Evolutionary conservation across 2,888 invertebrate genomes (phyloP).

Genomic region (Pollenia angustigena): DNA sequence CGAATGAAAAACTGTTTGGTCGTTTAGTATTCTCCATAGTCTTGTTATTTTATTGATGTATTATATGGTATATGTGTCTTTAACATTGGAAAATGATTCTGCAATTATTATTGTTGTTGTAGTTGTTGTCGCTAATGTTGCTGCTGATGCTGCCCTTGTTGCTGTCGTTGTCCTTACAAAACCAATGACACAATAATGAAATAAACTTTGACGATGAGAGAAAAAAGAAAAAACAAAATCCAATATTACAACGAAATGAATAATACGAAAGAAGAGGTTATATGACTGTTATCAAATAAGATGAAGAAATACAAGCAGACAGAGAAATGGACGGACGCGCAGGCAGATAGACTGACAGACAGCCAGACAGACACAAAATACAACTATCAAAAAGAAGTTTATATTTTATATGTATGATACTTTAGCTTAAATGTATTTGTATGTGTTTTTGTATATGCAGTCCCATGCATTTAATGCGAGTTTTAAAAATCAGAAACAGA

Average conservation of each 20-base stretch:
- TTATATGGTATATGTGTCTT: slow-evolving; percentile 26
- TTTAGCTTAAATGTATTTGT: neutral
- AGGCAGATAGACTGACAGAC: neutral
- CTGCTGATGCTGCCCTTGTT: slow-evolving; percentile 22
- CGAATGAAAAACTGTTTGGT: slow-evolving; percentile 5
- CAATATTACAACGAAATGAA: slow-evolving; percentile 53
- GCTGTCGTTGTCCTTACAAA: slow-evolving; percentile 49
- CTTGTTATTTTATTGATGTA: slow-evolving; percentile 68
- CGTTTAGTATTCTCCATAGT: slow-evolving; percentile 48
- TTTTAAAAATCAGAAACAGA: neutral
- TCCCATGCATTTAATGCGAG: neutral
- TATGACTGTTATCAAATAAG: slow-evolving; percentile 36
- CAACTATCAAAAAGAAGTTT: slow-evolving; percentile 55
- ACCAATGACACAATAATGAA: slow-evolving; percentile 68
- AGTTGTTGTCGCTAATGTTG: slow-evolving; percentile 5
- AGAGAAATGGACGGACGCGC: slow-evolving; percentile 1
- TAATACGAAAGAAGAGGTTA: neutral
- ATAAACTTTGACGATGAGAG: slow-evolving; percentile 47
- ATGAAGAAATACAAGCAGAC: neutral
- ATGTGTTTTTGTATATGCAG: neutral
- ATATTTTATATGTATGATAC: slow-evolving; percentile 15
- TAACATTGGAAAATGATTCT: slow-evolving; percentile 57
- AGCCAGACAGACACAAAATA: neutral
- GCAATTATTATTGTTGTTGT: slow-evolving; percentile 14
- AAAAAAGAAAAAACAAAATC: slow-evolving; percentile 8